Conservation (phyloP, 2,888 invertebrate genomes). For the Himalopsyche kuldschensis region DNA sequence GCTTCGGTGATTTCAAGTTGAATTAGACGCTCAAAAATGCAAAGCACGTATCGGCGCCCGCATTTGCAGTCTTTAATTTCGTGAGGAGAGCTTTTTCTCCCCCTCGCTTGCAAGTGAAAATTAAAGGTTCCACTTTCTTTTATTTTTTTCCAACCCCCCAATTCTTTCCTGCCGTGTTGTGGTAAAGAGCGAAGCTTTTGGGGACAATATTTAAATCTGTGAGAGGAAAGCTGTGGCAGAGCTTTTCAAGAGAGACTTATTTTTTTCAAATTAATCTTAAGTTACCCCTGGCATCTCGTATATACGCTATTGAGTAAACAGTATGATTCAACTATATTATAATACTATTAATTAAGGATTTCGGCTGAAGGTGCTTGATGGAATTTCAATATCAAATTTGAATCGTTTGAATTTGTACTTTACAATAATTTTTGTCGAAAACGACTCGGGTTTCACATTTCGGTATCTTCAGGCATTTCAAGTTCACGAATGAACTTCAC, state of each 20-base stretch:
- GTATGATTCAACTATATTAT: too few relatives aligned
- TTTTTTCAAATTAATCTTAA: not conserved
- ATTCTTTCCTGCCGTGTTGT: conserved; percentile 14
- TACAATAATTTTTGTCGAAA: too few relatives aligned
- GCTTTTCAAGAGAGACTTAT: not conserved
- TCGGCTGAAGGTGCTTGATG: too few relatives aligned
- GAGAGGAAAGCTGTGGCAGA: not conserved
- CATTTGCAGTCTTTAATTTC: conserved; percentile 26
- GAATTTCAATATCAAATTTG: too few relatives aligned
- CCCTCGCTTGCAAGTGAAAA: conserved; percentile 31
- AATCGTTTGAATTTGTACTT: too few relatives aligned
- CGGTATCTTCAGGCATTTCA: too few relatives aligned
- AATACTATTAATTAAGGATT: too few relatives aligned
- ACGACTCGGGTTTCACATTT: too few relatives aligned
- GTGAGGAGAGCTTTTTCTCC: conserved; percentile 9
- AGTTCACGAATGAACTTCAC: too few relatives aligned
- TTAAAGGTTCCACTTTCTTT: conserved; percentile 36
- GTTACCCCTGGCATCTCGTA: not conserved
- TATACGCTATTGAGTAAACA: too few relatives aligned
- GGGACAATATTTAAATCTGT: conserved; percentile 32
- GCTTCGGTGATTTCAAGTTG: conserved; percentile 19
- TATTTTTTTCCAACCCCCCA: conserved; percentile 1
- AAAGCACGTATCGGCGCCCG: conserved; percentile 28
- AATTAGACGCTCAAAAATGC: conserved; percentile 19
- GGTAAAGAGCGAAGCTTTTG: conserved; percentile 5